phyloP scores from a whole-genome alignment of 1,140 invertebrate genomes.

The Leptoteleia sp. region DNA sequence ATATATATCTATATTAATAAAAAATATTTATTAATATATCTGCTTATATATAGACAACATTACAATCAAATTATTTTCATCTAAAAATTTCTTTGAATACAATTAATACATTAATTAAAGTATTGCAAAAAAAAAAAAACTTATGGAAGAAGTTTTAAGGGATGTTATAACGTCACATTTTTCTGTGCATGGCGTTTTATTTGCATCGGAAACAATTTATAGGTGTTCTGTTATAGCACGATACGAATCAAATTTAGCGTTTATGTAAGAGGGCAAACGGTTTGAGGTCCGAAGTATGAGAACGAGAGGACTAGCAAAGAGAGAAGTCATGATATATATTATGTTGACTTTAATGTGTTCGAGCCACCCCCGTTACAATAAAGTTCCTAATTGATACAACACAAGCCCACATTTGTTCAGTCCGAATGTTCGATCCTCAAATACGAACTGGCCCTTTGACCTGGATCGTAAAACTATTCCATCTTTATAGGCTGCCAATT shows the following conservation, averaged over 20 bases:
- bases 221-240: conserved; percentile 34
- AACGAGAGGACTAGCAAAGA: conserved; percentile 27
- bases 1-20: too few species aligned
- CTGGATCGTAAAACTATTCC: conserved; percentile 40
- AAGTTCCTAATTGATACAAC: conserved; percentile 73
- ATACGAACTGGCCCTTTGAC: conserved; percentile 35
- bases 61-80: too few species aligned
- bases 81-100: too few species aligned
- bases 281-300: conserved; percentile 27
- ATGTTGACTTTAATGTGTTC: conserved; percentile 69
- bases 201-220: conserved; percentile 39
- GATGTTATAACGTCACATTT: too few species aligned
- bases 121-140: too few species aligned
- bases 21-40: too few species aligned
- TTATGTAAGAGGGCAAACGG: conserved; percentile 17
- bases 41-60: too few species aligned
- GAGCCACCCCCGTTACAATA: conserved; percentile 69
- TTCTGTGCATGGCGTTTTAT: neutral
- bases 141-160: too few species aligned
- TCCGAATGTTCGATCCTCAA: conserved; percentile 23
- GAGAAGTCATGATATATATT: conserved; percentile 66
- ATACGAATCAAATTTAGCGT: conserved; percentile 48
- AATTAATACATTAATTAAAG: too few species aligned
- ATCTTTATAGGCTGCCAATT: conserved; percentile 15
- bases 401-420: conserved; percentile 59